Evolutionary conservation across 2,797 vertebrate species (phyloP).

Genomic region (Cheirogaleus major): DNA sequence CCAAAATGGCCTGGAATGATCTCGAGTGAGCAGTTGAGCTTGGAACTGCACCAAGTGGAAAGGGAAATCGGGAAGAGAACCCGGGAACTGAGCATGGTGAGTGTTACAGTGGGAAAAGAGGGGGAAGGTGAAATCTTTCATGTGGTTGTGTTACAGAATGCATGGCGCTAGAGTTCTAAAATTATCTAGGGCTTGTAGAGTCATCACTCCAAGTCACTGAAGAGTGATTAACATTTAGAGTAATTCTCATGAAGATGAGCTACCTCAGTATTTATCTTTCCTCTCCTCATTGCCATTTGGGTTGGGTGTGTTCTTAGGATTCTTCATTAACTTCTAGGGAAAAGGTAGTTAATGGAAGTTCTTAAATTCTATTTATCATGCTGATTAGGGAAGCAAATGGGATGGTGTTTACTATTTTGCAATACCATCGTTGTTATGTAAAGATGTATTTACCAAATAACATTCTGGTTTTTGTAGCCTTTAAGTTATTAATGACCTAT

Average conservation of each 20-base stretch:
- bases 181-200: neutral
- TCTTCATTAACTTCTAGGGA: neutral
- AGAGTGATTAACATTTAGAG: neutral
- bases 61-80: conserved; percentile 98
- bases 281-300: neutral
- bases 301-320: neutral
- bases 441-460: neutral
- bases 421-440: neutral
- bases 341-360: conserved; percentile 15
- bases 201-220: neutral
- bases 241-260: neutral
- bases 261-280: neutral
- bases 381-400: neutral
- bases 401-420: conserved; percentile 16
- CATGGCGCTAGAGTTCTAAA: neutral
- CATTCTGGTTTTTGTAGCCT: neutral
- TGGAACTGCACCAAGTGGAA: conserved; percentile 98
- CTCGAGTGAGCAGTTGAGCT: conserved; percentile 97
- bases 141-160: neutral
- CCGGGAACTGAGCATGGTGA: conserved; percentile 96
- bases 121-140: neutral
- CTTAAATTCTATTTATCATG: neutral
- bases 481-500: neutral
- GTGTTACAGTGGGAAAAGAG: conserved; percentile 65
- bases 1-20: conserved; percentile 93